Base-by-base conservation (phyloP, 1,140 invertebrate species). In the Caenorhabditis brenneri region DNA sequence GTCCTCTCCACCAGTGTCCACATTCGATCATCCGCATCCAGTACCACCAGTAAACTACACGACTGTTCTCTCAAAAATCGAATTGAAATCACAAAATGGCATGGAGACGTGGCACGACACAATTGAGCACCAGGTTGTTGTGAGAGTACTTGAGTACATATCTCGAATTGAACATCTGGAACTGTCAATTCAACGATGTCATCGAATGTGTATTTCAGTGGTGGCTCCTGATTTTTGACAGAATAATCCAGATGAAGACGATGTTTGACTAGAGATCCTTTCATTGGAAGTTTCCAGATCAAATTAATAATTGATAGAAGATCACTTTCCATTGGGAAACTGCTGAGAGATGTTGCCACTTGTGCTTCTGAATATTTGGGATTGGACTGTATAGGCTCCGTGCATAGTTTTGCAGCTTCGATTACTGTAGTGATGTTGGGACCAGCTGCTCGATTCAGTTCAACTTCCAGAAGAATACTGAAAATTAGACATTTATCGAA, bases 41-140 rank as follows among this genome's bases (percentile, higher is more conserved):
- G 27, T 12, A 83, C 82, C 19, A 83, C 36, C 7, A 74, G 36
- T 10, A 81, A 9, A 60, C 53, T 83, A 19, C 46, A 84, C 42
- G 78, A 87, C 29, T 12, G 12, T 24, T 74, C 65, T 42, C 42
- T 74, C 36, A 74, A 74, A 33, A 83, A 90, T 36, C 88, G 51
- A 33, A 90, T 82, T 12, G 90, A 91, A n/a, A 90, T 88, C 49
- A 89, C 81, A 31, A 90, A 83, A 74, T 91, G 86, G 69, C 88
- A 89, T 24, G 86, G 79, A 16, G 87, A 49, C 58, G 86, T 88
- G 6, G 86, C 82, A 6, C 84, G 39, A 46, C 84, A 85, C 19
- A 90, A 55, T 27, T 89, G 83, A 29, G 89, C 86, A 69, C 90
- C 88, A 15, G 88, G 88, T 36, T 87, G 82, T 80, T 90, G 88